Percentiles rank a stretch among this genome's conserved stretches.
phyloP scores from a whole-genome alignment of 1,140 invertebrate genomes.

The Bathynomus jamesi region DNA sequence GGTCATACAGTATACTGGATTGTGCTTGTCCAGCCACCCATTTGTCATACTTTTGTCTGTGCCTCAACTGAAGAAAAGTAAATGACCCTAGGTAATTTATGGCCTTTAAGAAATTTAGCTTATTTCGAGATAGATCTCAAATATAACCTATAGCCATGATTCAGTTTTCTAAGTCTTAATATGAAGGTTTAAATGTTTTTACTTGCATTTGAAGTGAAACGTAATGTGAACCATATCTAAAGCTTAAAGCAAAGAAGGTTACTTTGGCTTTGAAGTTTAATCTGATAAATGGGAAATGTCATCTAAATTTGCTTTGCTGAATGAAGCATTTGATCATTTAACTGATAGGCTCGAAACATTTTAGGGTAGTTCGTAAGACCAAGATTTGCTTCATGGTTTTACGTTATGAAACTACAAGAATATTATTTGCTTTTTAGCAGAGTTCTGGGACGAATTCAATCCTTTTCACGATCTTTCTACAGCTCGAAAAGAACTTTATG shows the following conservation, averaged over 20 bases:
- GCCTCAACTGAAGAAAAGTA: no score
- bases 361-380: no score
- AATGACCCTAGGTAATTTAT: background rate
- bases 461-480: constrained; percentile 19
- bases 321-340: no score
- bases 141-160: background rate
- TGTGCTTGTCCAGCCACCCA: no score
- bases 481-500: constrained; percentile 57
- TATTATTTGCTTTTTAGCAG: background rate
- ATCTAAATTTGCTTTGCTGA: no score
- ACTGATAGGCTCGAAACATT: no score
- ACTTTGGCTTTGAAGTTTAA: no score
- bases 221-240: no score
- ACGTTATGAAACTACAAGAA: background rate
- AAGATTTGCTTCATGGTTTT: background rate
- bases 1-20: no score
- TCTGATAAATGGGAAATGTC: no score
- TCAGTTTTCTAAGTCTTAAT: background rate
- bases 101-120: background rate
- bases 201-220: background rate
- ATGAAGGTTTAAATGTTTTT: background rate
- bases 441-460: background rate
- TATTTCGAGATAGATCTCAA: background rate
- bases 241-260: no score
- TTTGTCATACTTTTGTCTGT: no score